Percentiles rank a stretch among this genome's conserved stretches.
Evolutionary conservation across 2,797 vertebrate genomes (phyloP).

Genomic region (Cheirogaleus major): DNA sequence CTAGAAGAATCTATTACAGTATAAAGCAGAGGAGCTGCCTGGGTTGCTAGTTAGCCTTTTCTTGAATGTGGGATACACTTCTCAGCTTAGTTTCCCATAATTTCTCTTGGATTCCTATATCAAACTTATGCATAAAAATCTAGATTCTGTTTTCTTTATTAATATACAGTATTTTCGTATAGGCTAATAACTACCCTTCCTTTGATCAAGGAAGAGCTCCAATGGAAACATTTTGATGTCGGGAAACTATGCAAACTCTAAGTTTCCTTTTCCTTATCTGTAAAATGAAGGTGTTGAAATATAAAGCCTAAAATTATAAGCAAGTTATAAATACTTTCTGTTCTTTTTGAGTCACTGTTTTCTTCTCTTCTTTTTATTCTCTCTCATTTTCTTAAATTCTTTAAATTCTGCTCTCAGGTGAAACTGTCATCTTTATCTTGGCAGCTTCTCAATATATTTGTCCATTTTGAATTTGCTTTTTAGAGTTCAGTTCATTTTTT

Average conservation of each 20-base stretch:
- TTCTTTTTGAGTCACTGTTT: neutral
- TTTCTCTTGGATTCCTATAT: neutral
- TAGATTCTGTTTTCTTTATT: neutral
- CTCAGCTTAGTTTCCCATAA: neutral
- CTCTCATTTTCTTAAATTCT: neutral
- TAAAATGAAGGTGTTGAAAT: neutral
- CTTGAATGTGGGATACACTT: neutral
- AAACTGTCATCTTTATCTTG: neutral
- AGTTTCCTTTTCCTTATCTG: neutral
- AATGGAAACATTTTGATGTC: neutral
- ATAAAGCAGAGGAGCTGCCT: too few relatives aligned
- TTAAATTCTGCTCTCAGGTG: slow-evolving; percentile 20
- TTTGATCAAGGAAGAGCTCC: neutral
- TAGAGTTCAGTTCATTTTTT: neutral
- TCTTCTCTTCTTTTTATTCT: neutral
- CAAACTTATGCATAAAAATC: neutral
- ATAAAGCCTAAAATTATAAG: neutral
- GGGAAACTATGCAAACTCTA: neutral
- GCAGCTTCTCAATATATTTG: neutral
- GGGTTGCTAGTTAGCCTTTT: neutral
- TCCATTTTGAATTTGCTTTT: neutral
- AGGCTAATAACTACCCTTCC: neutral
- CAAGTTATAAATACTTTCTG: neutral
- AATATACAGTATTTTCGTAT: neutral
- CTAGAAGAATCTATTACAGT: neutral